Conservation (phyloP, 2,888 invertebrate genomes). For the Smittia aterrima region DNA sequence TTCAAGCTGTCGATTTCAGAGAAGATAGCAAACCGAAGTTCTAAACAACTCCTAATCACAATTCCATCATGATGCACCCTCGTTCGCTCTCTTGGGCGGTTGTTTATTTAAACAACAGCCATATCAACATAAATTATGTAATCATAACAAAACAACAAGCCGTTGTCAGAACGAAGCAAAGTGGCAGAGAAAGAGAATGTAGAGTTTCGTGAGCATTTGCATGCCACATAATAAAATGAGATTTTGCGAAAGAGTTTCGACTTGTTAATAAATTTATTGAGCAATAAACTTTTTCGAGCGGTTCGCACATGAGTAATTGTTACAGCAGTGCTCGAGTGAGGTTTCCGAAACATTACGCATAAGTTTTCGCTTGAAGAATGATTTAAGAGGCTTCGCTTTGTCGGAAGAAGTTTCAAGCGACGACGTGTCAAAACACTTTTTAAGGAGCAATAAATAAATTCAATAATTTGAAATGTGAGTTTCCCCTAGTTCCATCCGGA, state of each 20-base stretch:
- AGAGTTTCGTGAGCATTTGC: background rate
- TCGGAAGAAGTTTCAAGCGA: too few species aligned
- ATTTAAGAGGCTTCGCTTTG: too few species aligned
- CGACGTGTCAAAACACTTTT: background rate
- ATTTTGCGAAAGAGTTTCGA: too few species aligned
- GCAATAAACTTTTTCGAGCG: too few species aligned
- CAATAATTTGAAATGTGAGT: conserved; percentile 4
- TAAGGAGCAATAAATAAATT: background rate
- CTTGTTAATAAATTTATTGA: too few species aligned
- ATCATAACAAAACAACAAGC: conserved; percentile 32
- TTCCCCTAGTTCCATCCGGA: background rate
- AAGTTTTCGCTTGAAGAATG: too few species aligned
- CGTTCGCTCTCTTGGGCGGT: background rate
- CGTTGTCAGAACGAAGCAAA: background rate
- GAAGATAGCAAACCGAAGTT: too few species aligned
- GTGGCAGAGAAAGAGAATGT: background rate
- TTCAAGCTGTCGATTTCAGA: too few species aligned
- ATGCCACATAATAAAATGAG: background rate
- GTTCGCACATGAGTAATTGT: too few species aligned
- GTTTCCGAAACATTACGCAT: too few species aligned
- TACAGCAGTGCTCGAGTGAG: too few species aligned
- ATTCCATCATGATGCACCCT: conserved; percentile 3
- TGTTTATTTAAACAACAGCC: conserved; percentile 11
- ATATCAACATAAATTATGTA: conserved; percentile 38
- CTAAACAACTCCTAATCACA: background rate